Evolutionary conservation across 2,113 vertebrate genomes (phyloP).

Genomic region (Stegostoma tigrinum): DNA sequence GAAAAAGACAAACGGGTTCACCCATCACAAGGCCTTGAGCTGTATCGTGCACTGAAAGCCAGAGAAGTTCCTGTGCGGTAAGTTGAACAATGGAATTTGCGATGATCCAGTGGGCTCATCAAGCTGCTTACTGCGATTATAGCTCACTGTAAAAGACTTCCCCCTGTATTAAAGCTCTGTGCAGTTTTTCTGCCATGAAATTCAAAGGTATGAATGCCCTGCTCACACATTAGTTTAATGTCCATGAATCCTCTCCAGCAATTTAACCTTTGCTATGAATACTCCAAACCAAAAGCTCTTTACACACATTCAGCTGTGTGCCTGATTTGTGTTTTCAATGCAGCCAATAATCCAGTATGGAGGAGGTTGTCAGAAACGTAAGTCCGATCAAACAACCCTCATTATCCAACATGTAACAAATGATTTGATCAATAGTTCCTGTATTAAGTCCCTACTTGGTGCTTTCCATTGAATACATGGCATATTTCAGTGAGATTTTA

Average conservation of each 20-base stretch:
- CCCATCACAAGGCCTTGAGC: slow-evolving; percentile 82
- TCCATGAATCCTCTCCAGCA: background rate
- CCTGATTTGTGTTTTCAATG: background rate
- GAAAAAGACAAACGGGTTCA: slow-evolving; percentile 84
- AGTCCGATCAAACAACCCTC: background rate
- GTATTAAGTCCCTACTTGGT: background rate
- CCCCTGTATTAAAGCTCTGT: background rate
- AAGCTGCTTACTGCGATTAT: background rate
- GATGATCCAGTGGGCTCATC: background rate
- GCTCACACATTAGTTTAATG: background rate
- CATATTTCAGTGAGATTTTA: background rate
- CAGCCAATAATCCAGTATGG: background rate
- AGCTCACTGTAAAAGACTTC: background rate
- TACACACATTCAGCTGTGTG: background rate
- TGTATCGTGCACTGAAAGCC: slow-evolving; percentile 77
- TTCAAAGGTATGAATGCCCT: background rate
- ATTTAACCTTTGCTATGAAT: background rate
- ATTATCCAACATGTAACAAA: background rate
- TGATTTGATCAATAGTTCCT: background rate
- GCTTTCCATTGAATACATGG: background rate
- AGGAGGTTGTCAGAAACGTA: background rate
- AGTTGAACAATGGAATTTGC: background rate
- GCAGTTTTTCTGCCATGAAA: background rate
- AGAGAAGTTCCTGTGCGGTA: slow-evolving; percentile 71
- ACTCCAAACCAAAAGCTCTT: background rate